Evolutionary conservation across 2,113 vertebrate species (phyloP), one percentile per base, ranked within the genome.

Genomic region (Clarias macrocephalus): DNA sequence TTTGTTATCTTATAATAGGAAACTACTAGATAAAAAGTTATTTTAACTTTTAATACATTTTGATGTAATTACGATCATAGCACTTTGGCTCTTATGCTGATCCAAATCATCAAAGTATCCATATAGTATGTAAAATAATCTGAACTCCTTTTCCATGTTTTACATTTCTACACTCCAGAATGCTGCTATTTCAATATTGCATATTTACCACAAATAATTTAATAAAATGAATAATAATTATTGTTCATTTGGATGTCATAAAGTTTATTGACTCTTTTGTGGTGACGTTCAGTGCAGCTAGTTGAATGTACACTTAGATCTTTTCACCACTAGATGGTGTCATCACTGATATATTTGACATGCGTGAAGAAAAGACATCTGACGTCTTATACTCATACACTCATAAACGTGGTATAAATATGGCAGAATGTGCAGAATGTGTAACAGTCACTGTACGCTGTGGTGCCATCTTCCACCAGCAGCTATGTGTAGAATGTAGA

Each of bases 401-500:
- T 18, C 13, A n/a, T 28, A 79, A 56, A 28, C 13, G 76, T 30
- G n/a, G 25, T 80, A 11, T 30, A 37, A 37, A 80, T 60, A 37
- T 21, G 16, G 19, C 30, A 37, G 21, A 37, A 37, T 60, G 79
- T 80, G 30, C 19, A 80, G 57, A 37, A 62, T 62, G 21, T 8
- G 30, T 83, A 33, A 42, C 21, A 18, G n/a, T 75, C 10, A 23
- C 30, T 23, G 54, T 37, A 30, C 11, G n/a, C 3, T 82, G 79
- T 63, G 25, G 13, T 83, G 80, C 73, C 56, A 81, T n/a, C 25
- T 62, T 84, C 72, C 59, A 59, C 84, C 88, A 91, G 89, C 92
- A 94, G 92, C 91, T 93, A 92, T 83, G 83, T 87, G 84, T 91
- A 91, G 83, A 92, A 91, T 91, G 89, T 91, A 30, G n/a, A 82